A percentile compares a stretch with the other conserved stretches of the same genome.
phyloP scores from a whole-genome alignment of 2,797 vertebrate genomes.

The Clarias laeviceps region DNA sequence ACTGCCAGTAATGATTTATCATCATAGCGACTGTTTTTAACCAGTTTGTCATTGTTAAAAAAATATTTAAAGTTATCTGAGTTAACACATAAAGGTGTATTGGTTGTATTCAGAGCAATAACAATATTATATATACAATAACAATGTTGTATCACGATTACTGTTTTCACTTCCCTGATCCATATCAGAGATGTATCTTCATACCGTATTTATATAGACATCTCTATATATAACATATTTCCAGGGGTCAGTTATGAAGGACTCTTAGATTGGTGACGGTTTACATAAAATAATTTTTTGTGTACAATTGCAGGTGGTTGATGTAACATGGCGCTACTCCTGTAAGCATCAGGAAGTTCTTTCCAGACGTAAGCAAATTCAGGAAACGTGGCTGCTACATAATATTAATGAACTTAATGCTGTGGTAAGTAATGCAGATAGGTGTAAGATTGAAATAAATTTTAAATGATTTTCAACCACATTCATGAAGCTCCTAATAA shows the following conservation, averaged over 20 bases:
- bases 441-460: too few relatives aligned
- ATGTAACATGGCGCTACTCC: constrained; percentile 98
- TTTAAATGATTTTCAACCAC: too few relatives aligned
- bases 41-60: neutral
- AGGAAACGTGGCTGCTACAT: constrained; percentile 85
- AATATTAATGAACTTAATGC: constrained; percentile 83
- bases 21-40: neutral
- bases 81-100: too few relatives aligned
- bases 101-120: neutral
- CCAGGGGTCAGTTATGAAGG: neutral
- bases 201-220: neutral
- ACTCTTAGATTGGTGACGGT: neutral
- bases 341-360: constrained; percentile 91
- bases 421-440: constrained; percentile 67
- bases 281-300: neutral
- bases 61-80: neutral
- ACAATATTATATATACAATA: neutral
- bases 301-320: constrained; percentile 86
- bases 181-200: neutral
- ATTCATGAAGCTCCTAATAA: too few relatives aligned
- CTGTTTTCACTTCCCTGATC: neutral
- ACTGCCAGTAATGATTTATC: neutral
- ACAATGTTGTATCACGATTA: neutral
- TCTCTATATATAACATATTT: neutral
- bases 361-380: constrained; percentile 81